These are phyloP conservation scores for Carcinoscorpius rotundicauda DNA, from an alignment of 1,140 invertebrate genomes.

Conservation along the genomic window DNA sequence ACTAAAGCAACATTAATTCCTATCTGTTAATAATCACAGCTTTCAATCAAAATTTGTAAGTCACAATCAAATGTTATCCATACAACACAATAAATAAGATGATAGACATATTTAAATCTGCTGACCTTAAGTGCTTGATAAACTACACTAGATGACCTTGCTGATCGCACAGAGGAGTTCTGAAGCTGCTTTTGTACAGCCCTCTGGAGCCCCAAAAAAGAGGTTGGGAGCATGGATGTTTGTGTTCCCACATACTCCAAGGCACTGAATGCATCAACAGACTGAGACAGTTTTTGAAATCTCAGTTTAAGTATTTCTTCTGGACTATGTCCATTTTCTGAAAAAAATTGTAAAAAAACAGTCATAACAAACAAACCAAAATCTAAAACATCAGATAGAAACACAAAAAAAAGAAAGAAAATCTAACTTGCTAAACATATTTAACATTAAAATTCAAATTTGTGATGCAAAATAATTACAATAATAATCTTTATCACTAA, in stretches of 20 bases:
- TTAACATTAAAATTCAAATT: no score
- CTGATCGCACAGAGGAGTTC: conserved; percentile 53
- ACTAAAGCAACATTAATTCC: no score
- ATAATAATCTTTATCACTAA: no score
- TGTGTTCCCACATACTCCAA: conserved; percentile 55
- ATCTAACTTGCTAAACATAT: no score
- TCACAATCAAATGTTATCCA: no score
- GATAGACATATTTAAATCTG: not conserved
- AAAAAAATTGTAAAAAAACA: not conserved
- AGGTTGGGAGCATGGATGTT: conserved; percentile 40
- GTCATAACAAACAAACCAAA: not conserved
- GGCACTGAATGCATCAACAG: conserved; percentile 57
- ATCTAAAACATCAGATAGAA: not conserved
- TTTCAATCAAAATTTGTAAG: conserved; percentile 4
- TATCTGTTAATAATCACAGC: not conserved
- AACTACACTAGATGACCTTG: conserved; percentile 49
- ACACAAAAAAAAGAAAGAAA: no score
- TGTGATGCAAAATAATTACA: no score
- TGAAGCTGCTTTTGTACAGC: conserved; percentile 45
- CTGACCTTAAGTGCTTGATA: conserved; percentile 50
- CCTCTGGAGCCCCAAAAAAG: conserved; percentile 41
- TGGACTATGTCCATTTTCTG: conserved; percentile 44
- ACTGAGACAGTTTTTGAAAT: conserved; percentile 48
- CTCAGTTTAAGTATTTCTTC: conserved; percentile 50
- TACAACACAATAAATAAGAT: no score